A percentile compares a stretch with the other conserved stretches of the same genome.
These are phyloP conservation scores for Lasioglossum malachurum DNA, from an alignment of 2,888 invertebrate genomes.

Conservation along the genomic window DNA sequence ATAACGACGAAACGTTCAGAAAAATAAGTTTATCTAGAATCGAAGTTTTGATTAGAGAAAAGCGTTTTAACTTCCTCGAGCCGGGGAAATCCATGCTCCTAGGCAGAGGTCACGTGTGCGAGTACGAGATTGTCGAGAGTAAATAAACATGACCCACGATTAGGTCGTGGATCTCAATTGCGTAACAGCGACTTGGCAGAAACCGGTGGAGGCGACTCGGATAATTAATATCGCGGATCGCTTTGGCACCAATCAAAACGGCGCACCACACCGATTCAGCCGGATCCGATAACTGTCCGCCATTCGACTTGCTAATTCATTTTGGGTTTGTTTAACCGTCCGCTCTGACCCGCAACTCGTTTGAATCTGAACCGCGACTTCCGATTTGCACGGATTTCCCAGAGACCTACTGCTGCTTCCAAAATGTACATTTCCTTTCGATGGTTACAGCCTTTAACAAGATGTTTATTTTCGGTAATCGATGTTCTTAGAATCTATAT, in stretches of 20 bases:
- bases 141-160: slow-evolving; percentile 11
- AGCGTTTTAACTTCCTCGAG: not conserved
- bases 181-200: not conserved
- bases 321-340: not conserved
- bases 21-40: not conserved
- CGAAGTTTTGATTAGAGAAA: not conserved
- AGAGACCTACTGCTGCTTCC: no score
- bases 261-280: not conserved
- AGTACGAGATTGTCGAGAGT: not conserved
- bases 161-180: not conserved
- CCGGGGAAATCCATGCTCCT: not conserved
- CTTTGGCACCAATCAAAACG: slow-evolving; percentile 2
- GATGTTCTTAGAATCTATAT: no score
- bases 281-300: not conserved
- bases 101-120: not conserved
- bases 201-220: not conserved
- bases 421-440: no score
- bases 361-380: not conserved
- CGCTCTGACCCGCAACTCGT: not conserved
- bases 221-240: not conserved
- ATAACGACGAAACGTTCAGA: not conserved
- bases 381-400: not conserved
- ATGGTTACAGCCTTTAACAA: no score
- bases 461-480: not conserved
- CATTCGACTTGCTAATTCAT: not conserved